Base-by-base conservation (phyloP, 2,113 vertebrate species). In the Forbesichthys agassizii region DNA sequence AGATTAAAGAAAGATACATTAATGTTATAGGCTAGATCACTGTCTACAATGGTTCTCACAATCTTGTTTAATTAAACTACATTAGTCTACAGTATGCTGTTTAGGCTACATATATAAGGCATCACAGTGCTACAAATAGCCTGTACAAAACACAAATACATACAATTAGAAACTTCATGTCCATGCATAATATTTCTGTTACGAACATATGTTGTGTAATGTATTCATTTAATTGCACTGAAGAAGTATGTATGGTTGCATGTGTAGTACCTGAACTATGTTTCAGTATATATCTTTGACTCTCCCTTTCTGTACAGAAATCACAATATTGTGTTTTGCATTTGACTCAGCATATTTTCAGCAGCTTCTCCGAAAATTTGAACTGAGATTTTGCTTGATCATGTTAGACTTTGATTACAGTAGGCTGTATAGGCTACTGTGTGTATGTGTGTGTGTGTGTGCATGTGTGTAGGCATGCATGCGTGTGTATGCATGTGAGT, bases 351-450 rank as follows among this genome's bases (percentile, higher is more conserved):
- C 62, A 74, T 70, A 52, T 75, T 51, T 73, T 80, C 65, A 57
- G 18, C 2, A 61, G 2, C 33, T 42, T 55, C 53, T 67, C 62
- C 65, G 14, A 12, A 74, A 33, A 14, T 61, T 65, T 66, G 72
- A 71, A 73, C 70, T 77, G 67, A 72, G 46, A 53, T 63, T 77
- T 74, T 68, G 61, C 55, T 58, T 70, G n/a, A 65, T 68, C 14
- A 61, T 52, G 51, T 66, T 46, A 51, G n/a, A 54, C 47, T 71
- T 33, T 48, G 10, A 59, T 55, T 42, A 42, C 36, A 42, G 36
- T 42, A 42, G 27, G 27, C 27, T 27, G 2, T 27, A 20, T 20
- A 20, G 27, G 27, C 27, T 27, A 27, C 27, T 57, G 54, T 56
- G 54, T 55, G 54, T 27, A 3, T 27, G 27, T 27, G 27, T 27